A percentile compares a stretch with the other conserved stretches of the same genome.
phyloP scores from a whole-genome alignment of 2,797 vertebrate species.

The Benthosema pterotum region DNA sequence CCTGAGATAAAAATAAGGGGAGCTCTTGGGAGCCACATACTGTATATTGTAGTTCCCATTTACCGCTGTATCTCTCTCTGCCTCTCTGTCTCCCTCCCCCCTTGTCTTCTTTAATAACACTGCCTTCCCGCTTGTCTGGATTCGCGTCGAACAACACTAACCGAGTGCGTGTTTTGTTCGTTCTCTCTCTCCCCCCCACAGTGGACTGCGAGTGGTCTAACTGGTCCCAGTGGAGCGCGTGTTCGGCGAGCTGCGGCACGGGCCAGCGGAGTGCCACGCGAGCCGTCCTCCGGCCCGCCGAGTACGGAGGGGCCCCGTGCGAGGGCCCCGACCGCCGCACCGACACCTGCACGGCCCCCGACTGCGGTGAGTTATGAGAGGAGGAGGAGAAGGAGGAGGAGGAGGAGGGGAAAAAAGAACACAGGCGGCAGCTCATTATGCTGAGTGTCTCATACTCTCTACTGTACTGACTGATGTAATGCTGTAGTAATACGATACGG shows the following conservation, averaged over 20 bases:
- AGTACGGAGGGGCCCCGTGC: conserved; percentile 75
- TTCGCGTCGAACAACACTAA: no score
- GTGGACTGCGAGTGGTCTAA: conserved; percentile 83
- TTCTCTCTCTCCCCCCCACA: conserved; percentile 32
- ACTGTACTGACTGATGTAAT: neutral
- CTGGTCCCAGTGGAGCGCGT: conserved; percentile 81
- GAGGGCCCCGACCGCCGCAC: conserved; percentile 58
- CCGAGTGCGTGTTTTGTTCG: no score
- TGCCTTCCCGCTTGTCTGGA: neutral
- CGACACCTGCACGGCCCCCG: conserved; percentile 64
- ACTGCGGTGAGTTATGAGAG: conserved; percentile 76
- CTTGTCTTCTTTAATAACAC: neutral
- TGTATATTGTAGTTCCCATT: neutral
- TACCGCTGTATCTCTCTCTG: no score
- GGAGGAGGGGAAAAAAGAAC: no score
- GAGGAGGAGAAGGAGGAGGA: no score
- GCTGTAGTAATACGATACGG: neutral
- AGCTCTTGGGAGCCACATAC: no score
- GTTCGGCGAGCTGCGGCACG: conserved; percentile 80
- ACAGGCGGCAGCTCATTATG: conserved; percentile 2
- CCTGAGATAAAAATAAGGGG: no score
- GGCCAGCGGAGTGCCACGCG: conserved; percentile 74
- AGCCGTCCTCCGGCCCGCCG: conserved; percentile 39
- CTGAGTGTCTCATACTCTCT: neutral
- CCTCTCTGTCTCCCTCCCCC: neutral